These are phyloP conservation scores for Actenoides lindsayi DNA, from an alignment of 2,113 vertebrate species.

Conservation along the genomic window DNA sequence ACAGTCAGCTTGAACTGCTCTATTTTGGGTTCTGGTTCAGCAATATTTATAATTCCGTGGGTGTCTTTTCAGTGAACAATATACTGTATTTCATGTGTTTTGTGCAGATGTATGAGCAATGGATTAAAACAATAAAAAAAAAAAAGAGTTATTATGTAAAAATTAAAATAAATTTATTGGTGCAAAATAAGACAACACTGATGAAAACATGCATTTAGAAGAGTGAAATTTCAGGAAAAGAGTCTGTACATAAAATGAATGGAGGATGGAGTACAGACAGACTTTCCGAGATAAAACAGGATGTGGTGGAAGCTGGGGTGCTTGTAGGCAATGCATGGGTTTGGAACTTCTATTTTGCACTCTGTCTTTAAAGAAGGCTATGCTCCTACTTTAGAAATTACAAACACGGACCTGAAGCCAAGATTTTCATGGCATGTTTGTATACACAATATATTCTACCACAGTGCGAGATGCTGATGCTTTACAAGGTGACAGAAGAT, in stretches of 20 bases:
- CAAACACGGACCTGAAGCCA: background rate
- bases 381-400: background rate
- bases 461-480: background rate
- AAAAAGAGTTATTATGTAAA: background rate
- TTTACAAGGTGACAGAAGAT: background rate
- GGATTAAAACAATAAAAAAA: background rate
- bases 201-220: background rate
- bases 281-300: background rate
- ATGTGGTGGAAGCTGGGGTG: background rate
- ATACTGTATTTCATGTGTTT: background rate
- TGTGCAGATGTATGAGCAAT: background rate
- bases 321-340: fast-evolving
- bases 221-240: background rate
- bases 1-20: background rate
- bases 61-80: background rate
- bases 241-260: background rate
- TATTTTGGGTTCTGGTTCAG: background rate
- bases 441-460: background rate
- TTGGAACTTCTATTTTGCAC: background rate
- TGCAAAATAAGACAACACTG: background rate
- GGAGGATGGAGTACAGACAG: background rate
- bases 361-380: background rate
- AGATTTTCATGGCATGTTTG: background rate
- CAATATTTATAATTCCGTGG: background rate
- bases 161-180: background rate